Evolutionary conservation across 2,113 vertebrate species (phyloP).

Genomic region (Solenodon paradoxus): DNA sequence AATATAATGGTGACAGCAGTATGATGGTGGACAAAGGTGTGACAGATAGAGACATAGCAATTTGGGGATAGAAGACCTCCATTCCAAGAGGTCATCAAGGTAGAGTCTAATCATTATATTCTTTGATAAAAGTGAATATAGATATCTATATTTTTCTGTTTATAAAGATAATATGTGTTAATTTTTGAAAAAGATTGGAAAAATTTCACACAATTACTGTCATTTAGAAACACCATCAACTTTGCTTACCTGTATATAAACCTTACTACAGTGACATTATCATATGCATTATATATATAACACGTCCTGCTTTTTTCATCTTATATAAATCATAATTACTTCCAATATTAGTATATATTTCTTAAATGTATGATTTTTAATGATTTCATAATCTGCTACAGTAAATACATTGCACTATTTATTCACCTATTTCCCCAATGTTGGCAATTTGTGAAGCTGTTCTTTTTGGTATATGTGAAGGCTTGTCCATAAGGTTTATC

Average conservation of each 20-base stretch:
- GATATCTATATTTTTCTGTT: neutral
- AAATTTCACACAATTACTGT: too few relatives aligned
- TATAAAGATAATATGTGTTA: neutral
- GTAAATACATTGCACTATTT: neutral
- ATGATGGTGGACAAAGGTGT: accelerated
- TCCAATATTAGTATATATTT: neutral
- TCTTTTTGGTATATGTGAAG: neutral
- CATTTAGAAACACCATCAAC: neutral
- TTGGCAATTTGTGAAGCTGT: neutral
- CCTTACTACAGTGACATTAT: neutral
- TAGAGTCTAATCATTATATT: neutral
- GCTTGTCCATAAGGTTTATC: too few relatives aligned
- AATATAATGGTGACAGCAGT: neutral
- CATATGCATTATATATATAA: neutral
- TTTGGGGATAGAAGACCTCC: neutral
- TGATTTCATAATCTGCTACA: neutral
- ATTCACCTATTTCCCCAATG: neutral
- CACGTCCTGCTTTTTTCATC: neutral
- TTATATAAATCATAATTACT: neutral
- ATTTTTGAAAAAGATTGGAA: neutral
- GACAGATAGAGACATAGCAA: neutral
- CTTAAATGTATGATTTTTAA: neutral
- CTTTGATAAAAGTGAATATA: neutral
- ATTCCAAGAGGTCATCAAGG: neutral
- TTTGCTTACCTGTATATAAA: too few relatives aligned